Percentiles rank a stretch among this genome's conserved stretches.
phyloP scores from a whole-genome alignment of 1,140 invertebrate genomes.

The Drosophila ohnishii region DNA sequence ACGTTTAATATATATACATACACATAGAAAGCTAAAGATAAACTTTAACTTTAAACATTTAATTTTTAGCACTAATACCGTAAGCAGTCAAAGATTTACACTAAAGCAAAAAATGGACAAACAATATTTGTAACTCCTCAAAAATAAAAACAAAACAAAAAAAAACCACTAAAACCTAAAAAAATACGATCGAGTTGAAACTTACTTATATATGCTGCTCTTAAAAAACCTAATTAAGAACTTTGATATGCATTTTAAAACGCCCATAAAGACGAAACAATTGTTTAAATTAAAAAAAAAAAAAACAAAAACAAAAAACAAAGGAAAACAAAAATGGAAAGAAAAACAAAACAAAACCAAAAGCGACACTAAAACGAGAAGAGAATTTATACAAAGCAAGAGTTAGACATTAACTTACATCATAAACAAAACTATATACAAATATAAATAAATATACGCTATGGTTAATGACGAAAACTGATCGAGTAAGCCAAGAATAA shows the following conservation, averaged over 20 bases:
- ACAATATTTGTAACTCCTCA: conserved; percentile 47
- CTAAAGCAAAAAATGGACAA: conserved; percentile 37
- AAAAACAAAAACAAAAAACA: not conserved
- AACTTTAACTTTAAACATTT: conserved; percentile 31
- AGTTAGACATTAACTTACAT: conserved; percentile 66
- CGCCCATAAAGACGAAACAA: conserved; percentile 58
- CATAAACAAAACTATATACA: conserved; percentile 55
- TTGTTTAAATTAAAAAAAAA: conserved; percentile 42
- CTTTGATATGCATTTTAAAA: conserved; percentile 80
- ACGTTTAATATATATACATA: conserved; percentile 43
- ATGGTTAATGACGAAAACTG: conserved; percentile 48
- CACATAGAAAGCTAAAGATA: conserved; percentile 47
- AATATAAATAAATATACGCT: conserved; percentile 52
- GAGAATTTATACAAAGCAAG: conserved; percentile 79
- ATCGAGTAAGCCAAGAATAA: conserved; percentile 45
- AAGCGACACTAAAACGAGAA: conserved; percentile 56
- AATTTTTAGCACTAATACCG: conserved; percentile 54
- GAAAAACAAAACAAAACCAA: conserved; percentile 25
- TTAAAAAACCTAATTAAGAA: conserved; percentile 54
- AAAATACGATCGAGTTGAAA: conserved; percentile 43
- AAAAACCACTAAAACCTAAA: conserved; percentile 1
- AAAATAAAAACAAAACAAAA: conserved; percentile 30
- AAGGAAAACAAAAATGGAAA: not conserved
- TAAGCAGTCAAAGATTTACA: conserved; percentile 56
- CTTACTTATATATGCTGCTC: conserved; percentile 45